phyloP scores from a whole-genome alignment of 2,888 invertebrate genomes.

The Mesorhabditis spiculigera region DNA sequence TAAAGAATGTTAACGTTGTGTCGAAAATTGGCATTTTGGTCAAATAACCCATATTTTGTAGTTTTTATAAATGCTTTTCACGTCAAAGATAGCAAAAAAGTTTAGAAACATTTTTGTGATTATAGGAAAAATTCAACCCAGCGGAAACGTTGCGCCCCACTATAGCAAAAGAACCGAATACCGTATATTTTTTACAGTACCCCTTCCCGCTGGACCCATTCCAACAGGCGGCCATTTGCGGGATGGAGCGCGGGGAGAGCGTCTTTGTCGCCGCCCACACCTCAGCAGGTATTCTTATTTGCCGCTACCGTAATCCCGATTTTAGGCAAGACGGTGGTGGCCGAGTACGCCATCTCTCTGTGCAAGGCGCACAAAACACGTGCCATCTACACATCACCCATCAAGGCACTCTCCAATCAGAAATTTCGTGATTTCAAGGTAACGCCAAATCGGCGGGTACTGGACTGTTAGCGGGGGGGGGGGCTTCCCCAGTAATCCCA shows the following conservation, averaged over 20 bases:
- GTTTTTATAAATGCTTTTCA: not conserved
- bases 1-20: too few relatives aligned
- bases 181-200: conserved; percentile 35
- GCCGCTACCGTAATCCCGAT: conserved; percentile 23
- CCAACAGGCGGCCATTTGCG: conserved; percentile 91
- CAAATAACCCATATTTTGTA: not conserved
- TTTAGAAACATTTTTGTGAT: too few relatives aligned
- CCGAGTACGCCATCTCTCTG: conserved; percentile 96
- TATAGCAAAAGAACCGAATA: not conserved
- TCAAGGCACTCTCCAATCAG: conserved; percentile 97
- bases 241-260: conserved; percentile 81
- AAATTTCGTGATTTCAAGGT: conserved; percentile 94
- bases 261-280: conserved; percentile 99
- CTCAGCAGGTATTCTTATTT: conserved; percentile 69
- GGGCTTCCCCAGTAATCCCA: too few relatives aligned
- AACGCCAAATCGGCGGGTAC: too few relatives aligned
- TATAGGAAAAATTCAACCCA: too few relatives aligned
- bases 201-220: conserved; percentile 92
- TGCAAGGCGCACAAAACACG: conserved; percentile 70
- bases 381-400: conserved; percentile 91
- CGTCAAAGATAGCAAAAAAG: not conserved
- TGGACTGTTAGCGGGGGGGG: too few relatives aligned
- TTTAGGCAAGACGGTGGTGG: conserved; percentile 84
- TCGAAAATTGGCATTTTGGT: not conserved
- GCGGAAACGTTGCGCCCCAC: too few relatives aligned